phyloP scores from a whole-genome alignment of 2,888 invertebrate genomes.

The Magallana nippona region DNA sequence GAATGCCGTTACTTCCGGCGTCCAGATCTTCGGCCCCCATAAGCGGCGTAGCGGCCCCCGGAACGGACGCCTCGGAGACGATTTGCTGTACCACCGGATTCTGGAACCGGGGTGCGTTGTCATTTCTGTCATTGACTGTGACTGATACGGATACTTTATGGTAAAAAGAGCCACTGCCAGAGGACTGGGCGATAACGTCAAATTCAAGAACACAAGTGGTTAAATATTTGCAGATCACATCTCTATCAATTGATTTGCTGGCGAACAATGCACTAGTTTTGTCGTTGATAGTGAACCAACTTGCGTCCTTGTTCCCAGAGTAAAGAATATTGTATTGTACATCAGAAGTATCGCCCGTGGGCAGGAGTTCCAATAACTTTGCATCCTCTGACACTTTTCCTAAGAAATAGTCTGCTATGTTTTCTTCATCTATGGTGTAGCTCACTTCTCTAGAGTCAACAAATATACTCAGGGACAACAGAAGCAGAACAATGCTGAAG shows the following conservation, averaged over 20 bases:
- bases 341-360: constrained; percentile 26
- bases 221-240: constrained; percentile 59
- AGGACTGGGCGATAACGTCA: constrained; percentile 57
- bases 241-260: constrained; percentile 63
- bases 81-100: constrained; percentile 51
- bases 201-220: constrained; percentile 60
- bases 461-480: not conserved
- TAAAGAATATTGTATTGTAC: constrained; percentile 48
- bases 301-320: constrained; percentile 46
- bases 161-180: constrained; percentile 46
- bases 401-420: constrained; percentile 42
- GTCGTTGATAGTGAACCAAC: constrained; percentile 58
- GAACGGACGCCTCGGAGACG: constrained; percentile 55
- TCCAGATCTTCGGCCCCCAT: constrained; percentile 61
- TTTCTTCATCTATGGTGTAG: constrained; percentile 47
- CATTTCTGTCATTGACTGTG: constrained; percentile 95
- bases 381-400: constrained; percentile 52
- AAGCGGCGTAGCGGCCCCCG: constrained; percentile 56
- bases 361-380: constrained; percentile 40
- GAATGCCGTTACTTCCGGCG: constrained; percentile 59
- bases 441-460: not conserved
- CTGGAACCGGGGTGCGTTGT: constrained; percentile 95
- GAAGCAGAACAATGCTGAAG: constrained; percentile 7
- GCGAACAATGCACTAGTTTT: constrained; percentile 61
- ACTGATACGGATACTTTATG: constrained; percentile 80